Evolutionary conservation across 2,797 vertebrate genomes (phyloP), one percentile per base, ranked within the genome.

Genomic region (Pangasius larnaudii): DNA sequence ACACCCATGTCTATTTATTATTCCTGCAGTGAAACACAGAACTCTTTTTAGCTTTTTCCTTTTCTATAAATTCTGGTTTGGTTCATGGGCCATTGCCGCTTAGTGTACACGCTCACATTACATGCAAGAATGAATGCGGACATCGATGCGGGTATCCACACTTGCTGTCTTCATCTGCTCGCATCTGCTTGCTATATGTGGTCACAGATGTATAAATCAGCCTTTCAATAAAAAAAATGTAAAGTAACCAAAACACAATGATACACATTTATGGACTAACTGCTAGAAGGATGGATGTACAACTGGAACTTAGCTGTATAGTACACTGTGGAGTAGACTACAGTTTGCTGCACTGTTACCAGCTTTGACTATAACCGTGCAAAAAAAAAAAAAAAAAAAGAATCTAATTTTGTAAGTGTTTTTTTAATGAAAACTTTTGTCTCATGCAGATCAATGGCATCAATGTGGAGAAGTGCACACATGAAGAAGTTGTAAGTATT

Each of bases 401-500:
- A 46, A n/a, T 42, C 11, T 0, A 22, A 13, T 22, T 39, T 46
- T 42, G 39, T 6, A 42, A 42, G 39, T 42, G 39, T 51, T 14
- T 77, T 77, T 63, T 81, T 91, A 86, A 53, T 69, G 19, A 56
- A 88, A 71, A 87, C 51, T 91, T 49, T 85, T 91, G 78, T 84
- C 30, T 92, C 89, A 89, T 95, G 89, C 93, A 99, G 98, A 97
- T 99, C 92, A 99, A 99, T 90, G 98, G 98, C 91, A 98, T 98
- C 91, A 97, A 97, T 79, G 97, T 99, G 88, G 97, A 98, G 95
- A 96, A 91, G 65, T 96, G 97, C 87, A 97, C 97, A 67, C 98
- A 99, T 30, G 96, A 98, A 95, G 97, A 99, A 96, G 98, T 99
- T 94, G 98, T 99, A 94, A 99, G 98, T 98, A 93, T 93, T 74